Evolutionary conservation across 2,113 vertebrate genomes (phyloP).

Genomic region (Fukomys damarensis): DNA sequence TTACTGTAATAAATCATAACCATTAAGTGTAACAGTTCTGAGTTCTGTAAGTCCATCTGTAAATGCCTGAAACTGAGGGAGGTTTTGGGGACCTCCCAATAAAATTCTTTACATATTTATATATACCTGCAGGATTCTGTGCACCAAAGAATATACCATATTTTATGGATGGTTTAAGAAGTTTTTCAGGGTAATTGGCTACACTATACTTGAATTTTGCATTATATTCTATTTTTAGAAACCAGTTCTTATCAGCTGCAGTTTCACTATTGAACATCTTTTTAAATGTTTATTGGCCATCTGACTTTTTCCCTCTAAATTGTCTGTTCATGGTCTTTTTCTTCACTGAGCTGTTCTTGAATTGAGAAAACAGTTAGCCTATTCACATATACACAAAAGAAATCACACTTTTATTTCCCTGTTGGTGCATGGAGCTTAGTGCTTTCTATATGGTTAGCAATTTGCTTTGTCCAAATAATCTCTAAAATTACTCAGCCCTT

Average conservation of each 20-base stretch:
- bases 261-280: slow-evolving; percentile 6
- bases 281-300: slow-evolving; percentile 53
- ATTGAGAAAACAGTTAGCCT: slow-evolving; percentile 53
- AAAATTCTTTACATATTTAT: not conserved
- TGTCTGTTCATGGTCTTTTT: slow-evolving; percentile 62
- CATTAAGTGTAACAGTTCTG: not conserved
- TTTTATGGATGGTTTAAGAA: slow-evolving; percentile 33
- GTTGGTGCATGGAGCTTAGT: slow-evolving; percentile 34
- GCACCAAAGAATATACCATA: not conserved
- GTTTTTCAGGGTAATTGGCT: slow-evolving; percentile 28
- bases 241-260: slow-evolving; percentile 14
- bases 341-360: slow-evolving; percentile 40
- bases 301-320: slow-evolving; percentile 64
- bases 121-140: not conserved
- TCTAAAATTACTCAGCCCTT: slow-evolving; percentile 45
- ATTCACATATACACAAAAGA: slow-evolving; percentile 64
- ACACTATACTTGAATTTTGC: slow-evolving; percentile 36
- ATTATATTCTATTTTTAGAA: slow-evolving; percentile 63
- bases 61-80: not conserved
- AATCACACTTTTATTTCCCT: slow-evolving; percentile 68
- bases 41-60: not conserved
- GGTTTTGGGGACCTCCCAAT: not conserved
- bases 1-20: not conserved
- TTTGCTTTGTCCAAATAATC: slow-evolving; percentile 69
- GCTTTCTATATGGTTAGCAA: slow-evolving; percentile 39